These are phyloP conservation scores for Penaeus monodon DNA, from an alignment of 2,888 invertebrate genomes.

Conservation along the genomic window DNA sequence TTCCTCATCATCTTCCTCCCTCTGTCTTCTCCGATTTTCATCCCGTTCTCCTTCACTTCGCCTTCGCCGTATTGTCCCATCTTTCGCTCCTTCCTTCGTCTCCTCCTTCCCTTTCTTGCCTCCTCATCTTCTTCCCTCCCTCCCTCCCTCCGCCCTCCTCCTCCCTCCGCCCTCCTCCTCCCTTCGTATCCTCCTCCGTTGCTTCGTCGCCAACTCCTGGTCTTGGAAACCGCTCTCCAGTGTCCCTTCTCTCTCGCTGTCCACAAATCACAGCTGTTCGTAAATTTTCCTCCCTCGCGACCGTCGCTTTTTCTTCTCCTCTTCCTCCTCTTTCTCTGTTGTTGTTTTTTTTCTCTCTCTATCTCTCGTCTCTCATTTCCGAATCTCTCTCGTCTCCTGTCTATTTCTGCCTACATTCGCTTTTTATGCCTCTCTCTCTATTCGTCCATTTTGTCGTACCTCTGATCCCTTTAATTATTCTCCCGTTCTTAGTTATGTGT, in stretches of 20 bases:
- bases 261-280: not conserved
- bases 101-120: too few species aligned
- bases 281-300: not conserved
- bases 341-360: conserved; percentile 3
- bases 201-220: not conserved
- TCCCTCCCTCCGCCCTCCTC: not conserved
- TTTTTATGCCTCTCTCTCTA: too few species aligned
- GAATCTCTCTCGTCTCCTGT: not conserved
- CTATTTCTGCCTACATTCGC: too few species aligned
- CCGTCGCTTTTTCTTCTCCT: not conserved
- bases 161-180: not conserved
- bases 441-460: too few species aligned
- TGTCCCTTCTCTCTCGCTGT: not conserved
- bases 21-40: too few species aligned
- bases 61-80: too few species aligned
- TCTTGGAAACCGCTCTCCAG: not conserved
- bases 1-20: too few species aligned
- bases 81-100: too few species aligned
- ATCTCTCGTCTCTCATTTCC: not conserved
- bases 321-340: not conserved
- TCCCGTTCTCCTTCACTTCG: too few species aligned
- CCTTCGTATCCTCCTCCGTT: not conserved
- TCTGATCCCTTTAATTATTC: too few species aligned
- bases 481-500: too few species aligned
- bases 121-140: not conserved